These are phyloP conservation scores for Drosophila insularis DNA, from an alignment of 1,140 invertebrate species.

Conservation along the genomic window DNA sequence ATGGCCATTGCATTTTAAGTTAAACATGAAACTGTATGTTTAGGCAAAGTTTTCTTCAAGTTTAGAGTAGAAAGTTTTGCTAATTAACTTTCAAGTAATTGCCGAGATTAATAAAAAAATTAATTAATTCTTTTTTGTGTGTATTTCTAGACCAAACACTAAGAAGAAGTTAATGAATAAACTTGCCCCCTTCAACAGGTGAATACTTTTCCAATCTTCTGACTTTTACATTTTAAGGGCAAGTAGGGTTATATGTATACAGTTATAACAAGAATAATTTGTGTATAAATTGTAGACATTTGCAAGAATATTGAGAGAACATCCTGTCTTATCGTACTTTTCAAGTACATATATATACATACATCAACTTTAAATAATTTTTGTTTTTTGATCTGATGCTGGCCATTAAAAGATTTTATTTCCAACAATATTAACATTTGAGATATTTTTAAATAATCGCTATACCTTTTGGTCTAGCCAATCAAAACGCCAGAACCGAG, in stretches of 20 bases:
- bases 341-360: neutral
- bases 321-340: neutral
- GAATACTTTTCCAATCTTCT: neutral
- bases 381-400: neutral
- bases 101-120: conserved; percentile 2
- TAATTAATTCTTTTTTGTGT: conserved; percentile 18
- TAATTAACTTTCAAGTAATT: conserved; percentile 14
- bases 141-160: neutral
- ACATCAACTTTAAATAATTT: neutral
- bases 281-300: no score
- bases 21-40: neutral
- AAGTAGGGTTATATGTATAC: no score
- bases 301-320: no score
- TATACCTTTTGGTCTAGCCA: conserved; percentile 19
- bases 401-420: conserved; percentile 4
- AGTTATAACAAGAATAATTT: no score
- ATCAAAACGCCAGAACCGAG: conserved; percentile 27
- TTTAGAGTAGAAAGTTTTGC: conserved; percentile 14
- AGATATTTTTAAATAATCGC: conserved; percentile 1
- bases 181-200: neutral
- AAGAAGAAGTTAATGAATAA: neutral
- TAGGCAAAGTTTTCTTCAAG: conserved; percentile 17
- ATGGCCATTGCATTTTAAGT: neutral
- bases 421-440: neutral
- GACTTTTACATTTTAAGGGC: no score